Base-by-base conservation (phyloP, 2,113 vertebrate genomes). In the Desmodus rotundus region DNA sequence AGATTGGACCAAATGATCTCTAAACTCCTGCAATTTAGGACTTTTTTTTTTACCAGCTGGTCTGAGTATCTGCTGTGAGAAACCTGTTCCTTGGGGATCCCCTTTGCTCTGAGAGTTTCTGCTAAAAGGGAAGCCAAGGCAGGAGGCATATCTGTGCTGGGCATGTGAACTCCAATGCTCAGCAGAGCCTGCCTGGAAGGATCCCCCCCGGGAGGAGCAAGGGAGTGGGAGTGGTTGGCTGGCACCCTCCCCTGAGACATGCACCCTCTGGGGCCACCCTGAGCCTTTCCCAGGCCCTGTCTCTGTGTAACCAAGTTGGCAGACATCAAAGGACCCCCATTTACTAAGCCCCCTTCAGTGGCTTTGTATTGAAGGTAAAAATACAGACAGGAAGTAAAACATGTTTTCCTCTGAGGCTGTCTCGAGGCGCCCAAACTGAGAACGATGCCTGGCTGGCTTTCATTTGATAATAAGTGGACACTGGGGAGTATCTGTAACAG, bases 301-400 rank as follows among this genome's bases (percentile, higher is more conserved):
- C 7, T 68, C 17, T 84, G 9, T 4, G 8, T 52, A 36, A 70
- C 4, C 58, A 83, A 58, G 31, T 24, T 19, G 12, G 73, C 65
- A 72, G 52, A 31, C 67, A 63, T 33, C 50, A 24, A 76, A 61
- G 31, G 20, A 20, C 36, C 19, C 24, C 73, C 33, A 24, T n/a
- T 68, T 91, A 43, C 38, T n/a, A 5, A 77, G 26, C 78, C 36
- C 76, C 73, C 38, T 85, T 50, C 61, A 13, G n/a, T 47, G 88
- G 43, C 43, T 68, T 92, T 82, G 41, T 19, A 41, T 7, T 78
- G 52, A 19, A 81, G 47, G 58, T 68, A 52, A 92, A 88, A 84
- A 50, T 68, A 72, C 52, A 45, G 36, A 41, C 61, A 70, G 70
- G 52, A 93, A 82, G 81, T 92, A 50, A 89, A 94, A 52, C 33